Conservation (phyloP, 2,888 invertebrate genomes). For the Pachymerium ferrugineum region DNA sequence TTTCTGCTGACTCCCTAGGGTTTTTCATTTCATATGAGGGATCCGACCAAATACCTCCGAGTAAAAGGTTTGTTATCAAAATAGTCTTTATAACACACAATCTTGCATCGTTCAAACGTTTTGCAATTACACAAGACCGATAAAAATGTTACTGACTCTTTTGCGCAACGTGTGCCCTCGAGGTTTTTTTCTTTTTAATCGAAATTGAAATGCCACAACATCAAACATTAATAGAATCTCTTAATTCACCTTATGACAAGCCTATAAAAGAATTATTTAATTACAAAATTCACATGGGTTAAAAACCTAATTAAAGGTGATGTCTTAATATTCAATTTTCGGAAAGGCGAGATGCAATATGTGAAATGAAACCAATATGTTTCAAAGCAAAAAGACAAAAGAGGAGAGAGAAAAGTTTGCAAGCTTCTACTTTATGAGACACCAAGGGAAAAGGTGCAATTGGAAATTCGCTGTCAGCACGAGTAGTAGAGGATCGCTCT, state of each 20-base stretch:
- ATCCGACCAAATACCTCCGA: not conserved
- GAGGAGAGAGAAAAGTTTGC: not conserved
- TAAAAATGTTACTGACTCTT: too few species aligned
- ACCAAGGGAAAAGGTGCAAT: constrained; percentile 21
- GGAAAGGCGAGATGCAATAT: not conserved
- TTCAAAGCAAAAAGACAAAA: not conserved
- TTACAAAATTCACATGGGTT: not conserved
- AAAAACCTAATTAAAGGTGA: not conserved
- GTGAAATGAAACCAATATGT: not conserved
- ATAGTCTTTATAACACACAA: not conserved
- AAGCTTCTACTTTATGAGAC: constrained; percentile 15
- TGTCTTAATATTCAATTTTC: not conserved
- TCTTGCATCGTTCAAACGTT: not conserved
- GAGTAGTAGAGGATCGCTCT: not conserved
- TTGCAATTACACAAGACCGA: too few species aligned
- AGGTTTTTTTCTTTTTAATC: not conserved
- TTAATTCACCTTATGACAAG: too few species aligned
- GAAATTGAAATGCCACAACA: not conserved
- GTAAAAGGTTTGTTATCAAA: not conserved
- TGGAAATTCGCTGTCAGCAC: constrained; percentile 27
- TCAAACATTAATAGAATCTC: not conserved
- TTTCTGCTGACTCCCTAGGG: constrained; percentile 6
- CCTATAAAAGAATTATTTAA: not conserved
- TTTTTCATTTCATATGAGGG: constrained; percentile 16
- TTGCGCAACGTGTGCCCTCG: not conserved